Base-by-base conservation (phyloP, 2,113 vertebrate genomes). In the Seriola rivoliana region DNA sequence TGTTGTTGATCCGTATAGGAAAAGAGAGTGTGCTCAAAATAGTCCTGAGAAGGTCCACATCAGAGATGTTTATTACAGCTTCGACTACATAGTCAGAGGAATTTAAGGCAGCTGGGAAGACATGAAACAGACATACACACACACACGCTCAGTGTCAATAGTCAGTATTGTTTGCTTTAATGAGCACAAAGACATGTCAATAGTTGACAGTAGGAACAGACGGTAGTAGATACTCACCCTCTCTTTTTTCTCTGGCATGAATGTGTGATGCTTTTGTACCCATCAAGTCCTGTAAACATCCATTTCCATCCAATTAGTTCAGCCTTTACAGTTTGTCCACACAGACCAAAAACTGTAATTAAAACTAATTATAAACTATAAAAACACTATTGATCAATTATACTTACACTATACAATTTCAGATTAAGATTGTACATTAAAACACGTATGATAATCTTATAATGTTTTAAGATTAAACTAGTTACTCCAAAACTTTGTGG, bases 231-330 rank as follows among this genome's bases (percentile, higher is more conserved):
- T 8, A 79, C 89, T 87, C 74, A 89, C 85, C 29, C 16, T 3
- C 16, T 85, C 89, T 78, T 81, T 87, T 91, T 19, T 55, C 62
- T 77, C 70, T 76, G 44, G 13, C 1, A 34, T 84, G 55, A 50
- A 21, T 36, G 6, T 34, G 13, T 17, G 44, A 70, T 8, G 16
- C 10, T 34, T 80, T 25, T n/a, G 48, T 8, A 8, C 29, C 60
- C 10, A 23, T 50, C 50, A 62, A 5, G 5, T 60, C 65, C 87
- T 87, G 62, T 0, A 68, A 59, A 46, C 46, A 52, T 16, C 0
- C 3, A 23, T 40, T 23, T 55, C 0, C n/a, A 29, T 8, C 0
- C 36, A 58, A 58, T 2, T 9, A 73, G 13, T 59, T 58, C 1
- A n/a, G 34, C 4, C 29, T 63, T 0, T 57, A 38, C 2, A 54